phyloP scores from a whole-genome alignment of 2,113 vertebrate species.

The Danionella cerebrum region DNA sequence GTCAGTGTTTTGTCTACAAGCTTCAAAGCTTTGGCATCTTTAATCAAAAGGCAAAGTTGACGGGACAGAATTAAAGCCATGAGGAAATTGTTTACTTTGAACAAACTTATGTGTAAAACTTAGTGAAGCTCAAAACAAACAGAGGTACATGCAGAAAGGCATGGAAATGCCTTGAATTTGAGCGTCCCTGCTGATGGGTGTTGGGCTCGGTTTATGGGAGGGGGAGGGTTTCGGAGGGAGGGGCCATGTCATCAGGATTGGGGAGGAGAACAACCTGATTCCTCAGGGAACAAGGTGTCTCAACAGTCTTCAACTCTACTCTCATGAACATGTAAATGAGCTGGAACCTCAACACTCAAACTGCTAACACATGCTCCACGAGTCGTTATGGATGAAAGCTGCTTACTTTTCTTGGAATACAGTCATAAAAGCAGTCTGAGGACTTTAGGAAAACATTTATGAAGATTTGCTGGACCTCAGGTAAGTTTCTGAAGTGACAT shows the following conservation, averaged over 20 bases:
- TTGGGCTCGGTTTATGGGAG: conserved; percentile 17
- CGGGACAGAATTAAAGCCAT: background rate
- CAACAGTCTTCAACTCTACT: conserved; percentile 40
- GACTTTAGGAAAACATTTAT: conserved; percentile 12
- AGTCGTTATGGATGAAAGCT: conserved; percentile 39
- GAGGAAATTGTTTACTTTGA: background rate
- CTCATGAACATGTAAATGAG: conserved; percentile 38
- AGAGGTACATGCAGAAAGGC: background rate
- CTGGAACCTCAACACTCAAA: background rate
- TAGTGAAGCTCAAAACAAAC: conserved; percentile 19
- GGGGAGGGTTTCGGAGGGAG: conserved; percentile 43
- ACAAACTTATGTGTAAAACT: background rate
- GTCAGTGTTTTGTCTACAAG: background rate
- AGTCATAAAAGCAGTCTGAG: conserved; percentile 38
- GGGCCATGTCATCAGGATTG: conserved; percentile 52
- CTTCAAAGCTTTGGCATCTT: background rate
- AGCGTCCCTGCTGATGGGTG: conserved; percentile 8
- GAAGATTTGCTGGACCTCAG: conserved; percentile 39
- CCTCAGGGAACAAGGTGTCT: conserved; percentile 55
- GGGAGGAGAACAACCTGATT: conserved; percentile 58
- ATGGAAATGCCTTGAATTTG: conserved; percentile 6
- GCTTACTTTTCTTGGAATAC: conserved; percentile 28
- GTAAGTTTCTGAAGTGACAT: conserved; percentile 34
- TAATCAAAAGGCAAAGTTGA: background rate
- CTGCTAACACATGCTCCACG: background rate